Evolutionary conservation across 2,888 invertebrate species (phyloP).

Genomic region (Dugesia japonica): DNA sequence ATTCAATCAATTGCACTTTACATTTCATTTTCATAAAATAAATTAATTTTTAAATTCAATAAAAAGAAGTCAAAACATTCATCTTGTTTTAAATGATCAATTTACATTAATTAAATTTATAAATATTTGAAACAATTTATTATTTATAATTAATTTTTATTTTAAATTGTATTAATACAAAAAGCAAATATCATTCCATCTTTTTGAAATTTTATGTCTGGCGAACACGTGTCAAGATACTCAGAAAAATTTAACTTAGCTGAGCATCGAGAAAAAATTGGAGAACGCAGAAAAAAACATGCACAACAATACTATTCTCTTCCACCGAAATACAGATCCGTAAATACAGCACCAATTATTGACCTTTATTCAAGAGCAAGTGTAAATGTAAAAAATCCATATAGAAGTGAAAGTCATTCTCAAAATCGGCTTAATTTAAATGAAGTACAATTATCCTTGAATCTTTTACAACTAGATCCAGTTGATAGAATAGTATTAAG

Average conservation of each 20-base stretch:
- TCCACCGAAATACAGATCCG: background rate
- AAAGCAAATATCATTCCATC: too few species aligned
- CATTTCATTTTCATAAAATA: too few species aligned
- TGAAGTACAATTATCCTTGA: conserved; percentile 29
- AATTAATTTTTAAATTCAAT: too few species aligned
- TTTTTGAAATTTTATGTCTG: background rate
- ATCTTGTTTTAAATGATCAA: too few species aligned
- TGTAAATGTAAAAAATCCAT: background rate
- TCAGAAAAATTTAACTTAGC: background rate
- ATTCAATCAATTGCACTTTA: too few species aligned
- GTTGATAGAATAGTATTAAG: conserved; percentile 26
- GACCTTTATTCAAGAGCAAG: background rate
- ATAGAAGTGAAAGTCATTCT: background rate
- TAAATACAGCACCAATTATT: conserved; percentile 3
- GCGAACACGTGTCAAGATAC: background rate
- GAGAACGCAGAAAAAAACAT: background rate
- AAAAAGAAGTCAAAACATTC: too few species aligned
- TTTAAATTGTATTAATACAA: too few species aligned
- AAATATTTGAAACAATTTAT: too few species aligned
- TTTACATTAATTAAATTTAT: too few species aligned
- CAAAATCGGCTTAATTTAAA: conserved; percentile 21
- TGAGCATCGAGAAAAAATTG: background rate
- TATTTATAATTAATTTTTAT: too few species aligned
- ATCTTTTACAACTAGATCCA: conserved; percentile 28
- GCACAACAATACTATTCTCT: background rate